A percentile compares a stretch with the other conserved stretches of the same genome.
Conservation (phyloP, 2,113 vertebrate genomes). For the Canis aureus region DNA sequence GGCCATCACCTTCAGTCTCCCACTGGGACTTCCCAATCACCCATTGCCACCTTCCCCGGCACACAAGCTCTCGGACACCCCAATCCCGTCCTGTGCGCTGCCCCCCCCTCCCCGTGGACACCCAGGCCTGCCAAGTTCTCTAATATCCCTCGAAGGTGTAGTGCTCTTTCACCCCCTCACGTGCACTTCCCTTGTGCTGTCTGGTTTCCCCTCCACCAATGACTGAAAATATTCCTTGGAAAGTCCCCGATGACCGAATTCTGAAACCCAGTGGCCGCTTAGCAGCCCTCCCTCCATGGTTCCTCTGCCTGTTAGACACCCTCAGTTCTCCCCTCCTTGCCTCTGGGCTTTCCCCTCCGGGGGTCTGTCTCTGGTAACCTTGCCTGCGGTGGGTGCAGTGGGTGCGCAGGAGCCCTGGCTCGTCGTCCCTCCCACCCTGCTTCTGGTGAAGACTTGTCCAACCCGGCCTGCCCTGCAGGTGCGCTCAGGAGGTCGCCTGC, state of each 20-base stretch:
- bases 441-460: neutral
- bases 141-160: neutral
- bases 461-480: neutral
- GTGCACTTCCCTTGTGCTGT: neutral
- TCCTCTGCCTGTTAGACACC: neutral
- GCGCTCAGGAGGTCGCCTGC: neutral
- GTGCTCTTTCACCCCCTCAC: neutral
- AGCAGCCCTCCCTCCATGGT: neutral
- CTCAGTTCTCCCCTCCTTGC: neutral
- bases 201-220: neutral
- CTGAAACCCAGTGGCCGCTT: neutral
- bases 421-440: fast-evolving
- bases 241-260: neutral
- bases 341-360: neutral
- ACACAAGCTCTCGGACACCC: neutral
- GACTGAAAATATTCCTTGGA: slow-evolving; percentile 22
- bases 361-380: neutral
- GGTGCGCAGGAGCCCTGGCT: neutral
- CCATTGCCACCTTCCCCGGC: too few relatives aligned
- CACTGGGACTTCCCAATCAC: neutral
- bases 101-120: neutral
- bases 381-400: fast-evolving
- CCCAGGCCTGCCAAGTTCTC: neutral
- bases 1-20: neutral
- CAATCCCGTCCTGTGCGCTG: neutral